Conservation (phyloP, 2,113 vertebrate species). For the Ammospiza caudacuta region DNA sequence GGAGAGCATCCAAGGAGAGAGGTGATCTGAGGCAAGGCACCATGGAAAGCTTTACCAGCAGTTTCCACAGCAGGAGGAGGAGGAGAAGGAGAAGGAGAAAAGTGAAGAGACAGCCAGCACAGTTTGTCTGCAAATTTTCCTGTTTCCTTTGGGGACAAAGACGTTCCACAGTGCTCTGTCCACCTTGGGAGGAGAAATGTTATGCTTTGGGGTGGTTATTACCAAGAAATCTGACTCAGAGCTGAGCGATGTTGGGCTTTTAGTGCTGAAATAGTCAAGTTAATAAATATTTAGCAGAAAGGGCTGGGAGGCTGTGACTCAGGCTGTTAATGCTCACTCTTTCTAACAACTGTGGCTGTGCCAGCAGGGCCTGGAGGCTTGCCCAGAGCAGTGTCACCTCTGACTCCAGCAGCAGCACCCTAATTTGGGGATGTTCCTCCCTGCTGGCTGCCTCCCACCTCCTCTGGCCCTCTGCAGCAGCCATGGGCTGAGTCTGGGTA, state of each 20-base stretch:
- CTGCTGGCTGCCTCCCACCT: not conserved
- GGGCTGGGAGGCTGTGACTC: not conserved
- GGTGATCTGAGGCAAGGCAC: slow-evolving; percentile 18
- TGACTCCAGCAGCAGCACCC: not conserved
- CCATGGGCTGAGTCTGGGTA: not conserved
- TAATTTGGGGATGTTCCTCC: not conserved
- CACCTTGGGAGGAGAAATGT: slow-evolving; percentile 29
- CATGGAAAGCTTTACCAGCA: not conserved
- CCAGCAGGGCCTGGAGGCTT: slow-evolving; percentile 4
- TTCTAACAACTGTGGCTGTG: slow-evolving; percentile 43
- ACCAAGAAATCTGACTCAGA: slow-evolving; percentile 45
- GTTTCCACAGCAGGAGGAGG: not conserved
- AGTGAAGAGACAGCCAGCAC: not conserved
- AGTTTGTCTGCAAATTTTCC: not conserved
- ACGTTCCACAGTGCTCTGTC: not conserved
- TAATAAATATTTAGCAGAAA: slow-evolving; percentile 36
- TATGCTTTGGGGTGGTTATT: slow-evolving; percentile 36
- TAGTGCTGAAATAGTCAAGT: not conserved
- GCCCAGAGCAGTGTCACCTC: not conserved
- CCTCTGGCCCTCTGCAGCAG: not conserved
- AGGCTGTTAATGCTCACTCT: not conserved
- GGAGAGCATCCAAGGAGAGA: not conserved
- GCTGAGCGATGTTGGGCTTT: not conserved
- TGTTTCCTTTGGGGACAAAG: not conserved
- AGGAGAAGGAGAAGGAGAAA: not conserved